phyloP scores from a whole-genome alignment of 2,888 invertebrate species.

The Polylopha cassiicola region DNA sequence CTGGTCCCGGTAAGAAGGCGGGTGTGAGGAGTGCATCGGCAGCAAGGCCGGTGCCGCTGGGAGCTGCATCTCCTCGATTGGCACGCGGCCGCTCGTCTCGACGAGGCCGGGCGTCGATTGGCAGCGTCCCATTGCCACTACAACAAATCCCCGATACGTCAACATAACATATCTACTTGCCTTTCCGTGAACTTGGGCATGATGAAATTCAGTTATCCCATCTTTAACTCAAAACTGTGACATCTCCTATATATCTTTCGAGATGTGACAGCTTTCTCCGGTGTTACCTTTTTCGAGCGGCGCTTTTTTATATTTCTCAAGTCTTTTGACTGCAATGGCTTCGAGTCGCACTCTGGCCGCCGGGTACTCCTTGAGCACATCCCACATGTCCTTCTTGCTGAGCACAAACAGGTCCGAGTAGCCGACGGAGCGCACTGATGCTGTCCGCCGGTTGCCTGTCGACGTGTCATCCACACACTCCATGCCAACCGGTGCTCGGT shows the following conservation, averaged over 20 bases:
- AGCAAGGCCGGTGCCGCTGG: conserved; percentile 59
- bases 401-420: conserved; percentile 99
- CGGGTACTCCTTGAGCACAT: conserved; percentile 97
- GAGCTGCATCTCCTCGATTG: conserved; percentile 82
- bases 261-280: too few species aligned
- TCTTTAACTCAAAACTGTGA: too few species aligned
- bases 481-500: conserved; percentile 70
- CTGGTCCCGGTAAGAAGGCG: conserved; percentile 75
- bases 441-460: conserved; percentile 97
- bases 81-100: conserved; percentile 93
- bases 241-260: too few species aligned
- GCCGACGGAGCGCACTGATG: conserved; percentile 97
- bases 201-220: too few species aligned
- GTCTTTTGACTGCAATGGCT: conserved; percentile 97
- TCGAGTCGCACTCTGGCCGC: conserved; percentile 95
- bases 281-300: conserved; percentile 92
- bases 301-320: conserved; percentile 97
- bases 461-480: conserved; percentile 78
- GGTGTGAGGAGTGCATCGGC: conserved; percentile 61
- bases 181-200: too few species aligned
- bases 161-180: too few species aligned
- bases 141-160: conserved; percentile 29
- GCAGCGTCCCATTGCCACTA: conserved; percentile 96
- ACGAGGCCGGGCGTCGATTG: conserved; percentile 97
- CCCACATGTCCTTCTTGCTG: conserved; percentile 99